These are phyloP conservation scores for Mastomys natalensis DNA, from an alignment of 2,113 vertebrate genomes.

Conservation along the genomic window DNA sequence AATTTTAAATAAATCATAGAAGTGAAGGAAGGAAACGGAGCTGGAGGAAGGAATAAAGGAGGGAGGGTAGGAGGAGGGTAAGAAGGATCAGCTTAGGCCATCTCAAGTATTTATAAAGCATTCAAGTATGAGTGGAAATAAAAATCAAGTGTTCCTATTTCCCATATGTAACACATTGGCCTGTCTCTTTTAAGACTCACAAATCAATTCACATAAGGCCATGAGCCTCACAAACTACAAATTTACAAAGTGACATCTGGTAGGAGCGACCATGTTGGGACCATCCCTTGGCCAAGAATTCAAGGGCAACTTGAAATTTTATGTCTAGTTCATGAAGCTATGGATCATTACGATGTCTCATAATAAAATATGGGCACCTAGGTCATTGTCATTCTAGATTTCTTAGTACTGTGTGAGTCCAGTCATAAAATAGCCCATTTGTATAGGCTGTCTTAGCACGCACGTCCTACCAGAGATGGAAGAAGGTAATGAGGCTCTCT, in stretches of 20 bases:
- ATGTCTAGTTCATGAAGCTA: slow-evolving; percentile 73
- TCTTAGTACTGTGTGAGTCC: slow-evolving; percentile 61
- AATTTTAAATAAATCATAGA: not conserved
- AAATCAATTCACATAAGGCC: slow-evolving; percentile 79
- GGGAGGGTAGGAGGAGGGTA: accelerated
- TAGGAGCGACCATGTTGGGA: slow-evolving; percentile 64
- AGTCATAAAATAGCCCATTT: slow-evolving; percentile 71
- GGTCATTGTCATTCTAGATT: slow-evolving; percentile 76
- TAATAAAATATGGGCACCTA: slow-evolving; percentile 80
- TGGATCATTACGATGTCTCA: slow-evolving; percentile 79
- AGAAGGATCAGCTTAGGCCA: not conserved
- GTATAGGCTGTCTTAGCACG: slow-evolving; percentile 32
- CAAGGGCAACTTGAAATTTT: slow-evolving; percentile 76
- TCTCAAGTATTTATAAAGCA: slow-evolving; percentile 69
- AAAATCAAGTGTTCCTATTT: slow-evolving; percentile 77
- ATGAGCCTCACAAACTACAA: slow-evolving; percentile 68
- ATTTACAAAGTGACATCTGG: slow-evolving; percentile 69
- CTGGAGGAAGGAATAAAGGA: accelerated
- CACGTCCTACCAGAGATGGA: not conserved
- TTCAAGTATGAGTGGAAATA: slow-evolving; percentile 77
- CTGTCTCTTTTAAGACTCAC: slow-evolving; percentile 69
- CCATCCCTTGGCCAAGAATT: slow-evolving; percentile 77
- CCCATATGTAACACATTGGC: not conserved
- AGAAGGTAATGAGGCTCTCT: not conserved
- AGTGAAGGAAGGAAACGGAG: not conserved